Evolutionary conservation across 2,113 vertebrate genomes (phyloP), one percentile per base, ranked within the genome.

Genomic region (Anolis sagrei): DNA sequence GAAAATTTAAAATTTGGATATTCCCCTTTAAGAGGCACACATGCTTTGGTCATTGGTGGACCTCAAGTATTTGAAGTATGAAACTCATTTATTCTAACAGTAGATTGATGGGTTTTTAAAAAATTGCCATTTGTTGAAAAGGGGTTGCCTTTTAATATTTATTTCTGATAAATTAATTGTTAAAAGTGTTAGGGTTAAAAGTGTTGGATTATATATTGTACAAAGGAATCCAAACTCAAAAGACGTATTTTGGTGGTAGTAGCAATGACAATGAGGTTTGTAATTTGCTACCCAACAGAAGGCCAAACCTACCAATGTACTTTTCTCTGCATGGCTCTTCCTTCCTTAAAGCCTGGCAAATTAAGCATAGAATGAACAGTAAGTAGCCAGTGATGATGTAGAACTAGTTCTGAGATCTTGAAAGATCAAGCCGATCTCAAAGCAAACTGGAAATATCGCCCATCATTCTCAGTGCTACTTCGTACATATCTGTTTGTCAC

Each of bases 21-120:
- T 87, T 83, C 74, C 61, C 76, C 87, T 87, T 86, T 89, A 91
- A 78, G 89, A 39, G 86, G 81, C 86, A 27, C n/a, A 68, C 90
- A 7, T 87, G 48, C 73, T 76, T n/a, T 84, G 77, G 13, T 44
- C 85, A 88, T 1, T 11, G 81, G 70, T 87, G 54, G 85, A 62
- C 88, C 86, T 93, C 27, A 90, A 68, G 36, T 77, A 70, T 1
- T 87, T 0, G 82, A 84, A 80, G 49, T 77, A 70, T 54, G 78
- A 82, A 88, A 86, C 76, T 51, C 39, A 79, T 32, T 88, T 89
- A 0, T 0, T 36, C 49, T 34, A 64, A 86, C 81, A 80, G 18
- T 72, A 80, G 0, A n/a, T 83, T 88, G 0, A 49, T 51, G n/a
- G 49, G 1, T 19, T 86, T 9, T 79, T 89, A 82, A 75, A 91